Evolutionary conservation across 2,888 invertebrate species (phyloP).

Genomic region (Sycophila texana): DNA sequence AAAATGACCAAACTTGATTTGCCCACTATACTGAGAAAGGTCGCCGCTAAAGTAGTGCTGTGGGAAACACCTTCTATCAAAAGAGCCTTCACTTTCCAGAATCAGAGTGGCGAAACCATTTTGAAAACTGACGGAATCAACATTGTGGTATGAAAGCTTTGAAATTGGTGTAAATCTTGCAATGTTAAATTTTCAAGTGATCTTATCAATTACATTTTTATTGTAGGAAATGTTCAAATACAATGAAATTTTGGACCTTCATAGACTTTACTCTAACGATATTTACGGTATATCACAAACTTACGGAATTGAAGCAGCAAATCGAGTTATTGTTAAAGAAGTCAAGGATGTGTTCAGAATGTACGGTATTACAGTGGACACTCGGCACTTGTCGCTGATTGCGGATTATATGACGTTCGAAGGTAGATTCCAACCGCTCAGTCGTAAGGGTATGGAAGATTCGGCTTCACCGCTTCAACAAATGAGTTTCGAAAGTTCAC

Average conservation of each 20-base stretch:
- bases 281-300: constrained; percentile 92
- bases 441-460: constrained; percentile 91
- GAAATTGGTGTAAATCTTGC: background rate
- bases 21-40: constrained; percentile 83
- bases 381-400: constrained; percentile 92
- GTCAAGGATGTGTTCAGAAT: constrained; percentile 97
- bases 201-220: background rate
- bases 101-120: constrained; percentile 79
- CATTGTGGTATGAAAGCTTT: constrained; percentile 79
- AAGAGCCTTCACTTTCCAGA: constrained; percentile 88
- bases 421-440: constrained; percentile 92
- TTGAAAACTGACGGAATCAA: constrained; percentile 98
- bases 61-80: constrained; percentile 89
- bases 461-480: constrained; percentile 97
- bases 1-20: constrained; percentile 84
- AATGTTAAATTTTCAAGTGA: background rate
- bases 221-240: constrained; percentile 90
- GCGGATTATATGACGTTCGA: constrained; percentile 99
- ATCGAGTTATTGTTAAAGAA: constrained; percentile 93
- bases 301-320: constrained; percentile 98
- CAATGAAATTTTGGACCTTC: constrained; percentile 85
- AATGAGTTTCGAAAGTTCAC: constrained; percentile 97
- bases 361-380: constrained; percentile 97
- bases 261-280: constrained; percentile 93
- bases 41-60: constrained; percentile 85